phyloP scores from a whole-genome alignment of 2,797 vertebrate species.

The Rousettus madagascariensis region DNA sequence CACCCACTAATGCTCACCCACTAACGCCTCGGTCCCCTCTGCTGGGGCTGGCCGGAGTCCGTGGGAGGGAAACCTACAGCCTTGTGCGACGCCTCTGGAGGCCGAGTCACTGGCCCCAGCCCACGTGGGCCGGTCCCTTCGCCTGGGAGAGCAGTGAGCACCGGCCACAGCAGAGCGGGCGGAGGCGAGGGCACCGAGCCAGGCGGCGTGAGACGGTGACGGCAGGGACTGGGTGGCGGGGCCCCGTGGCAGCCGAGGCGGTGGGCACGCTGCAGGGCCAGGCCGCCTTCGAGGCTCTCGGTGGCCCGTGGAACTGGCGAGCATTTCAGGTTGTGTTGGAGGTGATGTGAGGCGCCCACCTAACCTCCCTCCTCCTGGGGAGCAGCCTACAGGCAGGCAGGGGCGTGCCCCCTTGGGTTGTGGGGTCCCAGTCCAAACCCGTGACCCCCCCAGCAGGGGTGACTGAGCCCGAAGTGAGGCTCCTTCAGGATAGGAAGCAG shows the following conservation, averaged over 20 bases:
- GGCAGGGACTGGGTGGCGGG: not conserved
- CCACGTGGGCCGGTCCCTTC: not conserved
- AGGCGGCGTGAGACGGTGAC: conserved; percentile 32
- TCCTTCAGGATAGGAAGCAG: not conserved
- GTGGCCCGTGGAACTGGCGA: conserved; percentile 11
- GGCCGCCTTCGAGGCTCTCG: conserved; percentile 62
- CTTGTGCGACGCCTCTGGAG: not conserved
- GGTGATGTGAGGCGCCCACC: not conserved
- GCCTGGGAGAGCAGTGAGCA: not conserved
- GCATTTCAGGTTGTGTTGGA: conserved; percentile 56
- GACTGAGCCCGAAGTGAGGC: not conserved
- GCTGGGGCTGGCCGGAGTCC: conserved; percentile 7
- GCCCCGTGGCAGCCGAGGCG: conserved; percentile 55
- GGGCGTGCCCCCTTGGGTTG: not conserved
- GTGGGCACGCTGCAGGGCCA: not conserved
- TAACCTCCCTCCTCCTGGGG: not conserved
- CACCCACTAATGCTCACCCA: not conserved
- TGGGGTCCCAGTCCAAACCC: not conserved
- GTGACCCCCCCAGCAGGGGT: too few species aligned
- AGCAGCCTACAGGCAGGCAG: not conserved
- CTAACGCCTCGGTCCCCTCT: not conserved
- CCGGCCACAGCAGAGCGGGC: not conserved
- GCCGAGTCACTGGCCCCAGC: not conserved
- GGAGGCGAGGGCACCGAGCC: fast-evolving
- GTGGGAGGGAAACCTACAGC: not conserved